Percentiles rank a stretch among this genome's conserved stretches.
These are phyloP conservation scores for Drosophila repletoides DNA, from an alignment of 1,140 invertebrate genomes.

Conservation along the genomic window DNA sequence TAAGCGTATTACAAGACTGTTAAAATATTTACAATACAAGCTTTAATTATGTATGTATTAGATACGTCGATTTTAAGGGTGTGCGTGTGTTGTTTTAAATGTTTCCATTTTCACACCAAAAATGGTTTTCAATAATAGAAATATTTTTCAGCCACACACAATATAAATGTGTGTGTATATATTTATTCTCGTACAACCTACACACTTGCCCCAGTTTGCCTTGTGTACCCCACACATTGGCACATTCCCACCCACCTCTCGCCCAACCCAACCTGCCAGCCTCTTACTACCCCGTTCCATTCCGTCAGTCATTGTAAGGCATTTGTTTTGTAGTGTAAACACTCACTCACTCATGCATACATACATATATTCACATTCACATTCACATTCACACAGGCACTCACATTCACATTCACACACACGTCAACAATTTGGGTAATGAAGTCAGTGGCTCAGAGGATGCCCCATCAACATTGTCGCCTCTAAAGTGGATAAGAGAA, in stretches of 20 bases:
- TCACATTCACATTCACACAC: no score
- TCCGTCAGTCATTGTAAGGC: constrained; percentile 41
- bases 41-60: constrained; percentile 9
- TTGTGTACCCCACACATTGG: constrained; percentile 26
- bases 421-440: constrained; percentile 58
- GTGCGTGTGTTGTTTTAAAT: constrained; percentile 12
- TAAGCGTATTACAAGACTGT: no score
- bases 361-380: constrained; percentile 23
- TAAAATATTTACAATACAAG: constrained; percentile 1
- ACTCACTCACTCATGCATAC: constrained; percentile 44
- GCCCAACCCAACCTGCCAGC: no score
- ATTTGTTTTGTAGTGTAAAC: constrained; percentile 54
- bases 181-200: constrained; percentile 8
- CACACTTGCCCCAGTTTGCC: constrained; percentile 20
- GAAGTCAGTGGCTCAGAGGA: constrained; percentile 46
- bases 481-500: constrained; percentile 53
- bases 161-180: neutral
- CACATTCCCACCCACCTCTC: neutral
- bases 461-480: constrained; percentile 17
- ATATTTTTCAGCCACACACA: constrained; percentile 10
- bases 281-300: neutral
- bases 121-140: constrained; percentile 50
- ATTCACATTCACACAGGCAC: constrained; percentile 5
- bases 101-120: constrained; percentile 31
- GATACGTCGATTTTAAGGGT: neutral